phyloP scores from a whole-genome alignment of 2,888 invertebrate genomes.

The Metacarcinus magister region DNA sequence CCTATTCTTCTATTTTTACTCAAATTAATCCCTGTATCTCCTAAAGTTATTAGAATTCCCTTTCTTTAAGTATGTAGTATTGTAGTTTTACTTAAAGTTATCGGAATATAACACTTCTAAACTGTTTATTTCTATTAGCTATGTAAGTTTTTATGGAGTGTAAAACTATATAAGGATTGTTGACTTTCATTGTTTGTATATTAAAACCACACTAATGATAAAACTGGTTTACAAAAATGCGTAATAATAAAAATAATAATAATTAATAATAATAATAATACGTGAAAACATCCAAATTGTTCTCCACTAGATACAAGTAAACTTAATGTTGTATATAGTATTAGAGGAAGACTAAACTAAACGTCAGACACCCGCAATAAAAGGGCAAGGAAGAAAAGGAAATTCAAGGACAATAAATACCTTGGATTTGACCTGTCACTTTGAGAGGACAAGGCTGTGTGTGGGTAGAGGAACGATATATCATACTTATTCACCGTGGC shows the following conservation, averaged over 20 bases:
- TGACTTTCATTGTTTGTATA: too few relatives aligned
- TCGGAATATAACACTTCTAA: too few relatives aligned
- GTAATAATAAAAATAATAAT: neutral
- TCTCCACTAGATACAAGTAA: neutral
- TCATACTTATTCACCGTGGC: neutral
- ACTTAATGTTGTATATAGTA: neutral
- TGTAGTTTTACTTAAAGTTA: too few relatives aligned
- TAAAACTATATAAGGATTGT: too few relatives aligned
- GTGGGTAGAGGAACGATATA: neutral
- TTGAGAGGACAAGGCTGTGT: neutral
- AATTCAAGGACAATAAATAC: conserved; percentile 4
- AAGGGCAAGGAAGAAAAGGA: neutral
- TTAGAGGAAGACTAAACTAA: neutral
- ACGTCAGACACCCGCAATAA: neutral
- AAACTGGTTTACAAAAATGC: too few relatives aligned
- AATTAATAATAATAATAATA: conserved; percentile 1
- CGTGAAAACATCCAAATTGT: neutral
- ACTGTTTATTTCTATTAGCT: too few relatives aligned
- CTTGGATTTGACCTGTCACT: conserved; percentile 27
- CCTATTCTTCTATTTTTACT: too few relatives aligned
- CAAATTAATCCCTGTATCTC: too few relatives aligned
- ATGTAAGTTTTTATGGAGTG: too few relatives aligned
- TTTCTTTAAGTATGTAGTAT: too few relatives aligned
- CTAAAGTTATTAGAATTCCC: too few relatives aligned
- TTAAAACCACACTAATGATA: too few relatives aligned